phyloP scores from a whole-genome alignment of 2,797 vertebrate species.

The Chanos chanos region DNA sequence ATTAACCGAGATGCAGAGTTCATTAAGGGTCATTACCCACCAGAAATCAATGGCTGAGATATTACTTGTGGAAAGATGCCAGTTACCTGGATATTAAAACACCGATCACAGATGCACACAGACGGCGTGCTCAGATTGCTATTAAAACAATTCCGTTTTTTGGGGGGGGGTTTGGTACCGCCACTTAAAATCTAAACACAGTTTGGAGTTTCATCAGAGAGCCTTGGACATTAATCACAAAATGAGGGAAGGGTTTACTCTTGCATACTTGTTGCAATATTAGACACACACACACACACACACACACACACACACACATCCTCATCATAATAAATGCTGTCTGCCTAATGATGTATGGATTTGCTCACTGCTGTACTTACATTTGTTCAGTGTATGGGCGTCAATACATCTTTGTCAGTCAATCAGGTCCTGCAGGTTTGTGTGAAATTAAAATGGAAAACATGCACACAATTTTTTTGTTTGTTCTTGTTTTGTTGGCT shows the following conservation, averaged over 20 bases:
- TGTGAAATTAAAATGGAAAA: slow-evolving; percentile 20
- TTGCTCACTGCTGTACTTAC: background rate
- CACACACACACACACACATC: background rate
- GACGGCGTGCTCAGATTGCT: too few relatives aligned
- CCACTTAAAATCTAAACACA: too few relatives aligned
- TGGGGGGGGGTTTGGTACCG: too few relatives aligned
- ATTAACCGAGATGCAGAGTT: slow-evolving; percentile 45
- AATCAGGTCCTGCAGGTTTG: slow-evolving; percentile 19
- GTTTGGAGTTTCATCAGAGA: too few relatives aligned
- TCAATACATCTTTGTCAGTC: background rate
- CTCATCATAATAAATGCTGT: too few relatives aligned
- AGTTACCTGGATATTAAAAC: too few relatives aligned
- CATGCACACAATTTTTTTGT: slow-evolving; percentile 7
- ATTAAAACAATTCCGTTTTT: too few relatives aligned
- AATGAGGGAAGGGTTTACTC: slow-evolving; percentile 1
- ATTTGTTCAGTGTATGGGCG: background rate
- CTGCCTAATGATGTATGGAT: background rate
- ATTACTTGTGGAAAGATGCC: too few relatives aligned
- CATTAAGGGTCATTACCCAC: slow-evolving; percentile 4
- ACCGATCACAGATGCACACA: too few relatives aligned
- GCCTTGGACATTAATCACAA: too few relatives aligned
- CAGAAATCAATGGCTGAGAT: too few relatives aligned
- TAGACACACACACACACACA: background rate
- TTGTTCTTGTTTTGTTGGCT: slow-evolving; percentile 25
- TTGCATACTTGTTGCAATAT: slow-evolving; percentile 4